Evolutionary conservation across 2,113 vertebrate genomes (phyloP).

Genomic region (Trogon melanurus): DNA sequence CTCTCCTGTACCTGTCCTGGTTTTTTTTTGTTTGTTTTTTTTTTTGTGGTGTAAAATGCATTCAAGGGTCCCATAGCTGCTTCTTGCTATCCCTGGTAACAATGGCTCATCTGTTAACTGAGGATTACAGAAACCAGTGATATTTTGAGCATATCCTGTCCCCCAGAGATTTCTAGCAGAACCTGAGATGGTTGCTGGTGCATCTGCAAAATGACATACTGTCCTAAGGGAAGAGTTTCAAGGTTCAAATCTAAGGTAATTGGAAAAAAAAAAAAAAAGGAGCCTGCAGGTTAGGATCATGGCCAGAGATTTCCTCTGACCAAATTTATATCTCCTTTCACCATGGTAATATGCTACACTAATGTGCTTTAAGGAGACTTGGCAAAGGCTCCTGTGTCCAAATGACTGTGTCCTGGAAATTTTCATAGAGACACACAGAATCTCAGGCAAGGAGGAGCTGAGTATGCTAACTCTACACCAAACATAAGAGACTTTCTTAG

Average conservation of each 20-base stretch:
- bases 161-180: background rate
- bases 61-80: background rate
- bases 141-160: background rate
- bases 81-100: background rate
- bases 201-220: background rate
- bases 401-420: background rate
- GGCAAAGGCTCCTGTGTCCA: accelerated
- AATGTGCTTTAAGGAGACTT: background rate
- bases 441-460: background rate
- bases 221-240: background rate
- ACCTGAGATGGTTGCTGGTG: background rate
- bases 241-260: background rate
- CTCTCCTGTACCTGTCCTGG: background rate
- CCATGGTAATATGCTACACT: accelerated
- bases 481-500: background rate
- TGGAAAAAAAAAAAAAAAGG: background rate
- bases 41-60: background rate
- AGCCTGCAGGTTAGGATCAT: background rate
- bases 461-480: background rate
- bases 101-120: background rate
- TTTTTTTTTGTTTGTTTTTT: background rate
- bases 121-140: background rate
- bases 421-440: background rate
- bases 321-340: background rate
- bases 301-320: background rate